Evolutionary conservation across 2,797 vertebrate species (phyloP), one percentile per base, ranked within the genome.

Genomic region (Eleutherodactylus coqui): DNA sequence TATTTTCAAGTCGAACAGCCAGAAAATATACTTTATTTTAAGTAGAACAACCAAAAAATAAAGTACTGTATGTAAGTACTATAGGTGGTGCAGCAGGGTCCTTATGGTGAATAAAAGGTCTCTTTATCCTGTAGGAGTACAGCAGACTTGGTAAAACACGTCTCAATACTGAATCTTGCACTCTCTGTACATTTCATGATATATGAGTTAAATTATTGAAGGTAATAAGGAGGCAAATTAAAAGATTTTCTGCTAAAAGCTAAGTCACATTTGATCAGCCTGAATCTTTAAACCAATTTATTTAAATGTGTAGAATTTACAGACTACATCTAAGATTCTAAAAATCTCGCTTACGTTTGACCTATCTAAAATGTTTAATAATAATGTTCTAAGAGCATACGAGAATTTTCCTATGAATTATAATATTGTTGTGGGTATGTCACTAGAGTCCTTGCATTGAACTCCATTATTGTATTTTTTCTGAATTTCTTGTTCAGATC

Each of bases 191-290:
- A 83, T 72, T 43, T 58, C 9, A 16, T 83, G 81, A 73, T 73
- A 72, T 83, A 83, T 58, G 81, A 58, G 34, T 43, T 73, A 58
- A 27, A 55, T 41, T 73, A 83, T 73, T 73, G 67, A 58, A 73
- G 45, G 81, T 73, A 83, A 83, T 73, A 72, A 73, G 81, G 62
- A 58, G 36, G 67, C 81, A 73, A 83, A 83, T 83, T 72, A 83
- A 83, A 73, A 58, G 67, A 83, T 83, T 73, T 73, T 55, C 32
- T 29, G 34, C 69, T 83, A 83, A 83, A 58, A 55, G 67, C 67
- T 73, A 41, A 83, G 81, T 72, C 81, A 83, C 67, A 83, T 75
- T 73, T 58, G 36, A 83, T 83, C 67, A 83, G 51, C 38, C 51
- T 38, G 53, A 55, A 83, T 73, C 36, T 75, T 55, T 75, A 83